Evolutionary conservation across 1,140 invertebrate genomes (phyloP).

Genomic region (Paraescarpia echinospica): DNA sequence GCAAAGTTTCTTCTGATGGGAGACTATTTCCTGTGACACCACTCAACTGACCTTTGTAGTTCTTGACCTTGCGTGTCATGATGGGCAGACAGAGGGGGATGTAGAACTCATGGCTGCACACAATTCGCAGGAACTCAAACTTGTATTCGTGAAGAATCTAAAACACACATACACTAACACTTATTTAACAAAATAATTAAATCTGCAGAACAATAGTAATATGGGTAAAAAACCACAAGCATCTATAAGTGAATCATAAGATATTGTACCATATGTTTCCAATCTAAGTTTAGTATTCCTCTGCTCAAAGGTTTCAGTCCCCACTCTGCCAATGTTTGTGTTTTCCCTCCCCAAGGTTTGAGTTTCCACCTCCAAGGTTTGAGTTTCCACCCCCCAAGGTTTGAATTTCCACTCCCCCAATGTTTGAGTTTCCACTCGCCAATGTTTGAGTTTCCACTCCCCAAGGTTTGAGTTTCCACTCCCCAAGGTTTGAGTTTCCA

Average conservation of each 20-base stretch:
- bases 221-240: background rate
- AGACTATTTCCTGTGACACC: conserved; percentile 15
- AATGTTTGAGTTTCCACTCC: background rate
- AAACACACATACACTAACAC: conserved; percentile 26
- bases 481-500: too few species aligned
- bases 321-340: too few species aligned
- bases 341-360: too few species aligned
- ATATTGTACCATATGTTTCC: background rate
- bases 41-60: conserved; percentile 55
- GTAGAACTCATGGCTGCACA: conserved; percentile 62
- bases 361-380: too few species aligned
- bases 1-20: background rate
- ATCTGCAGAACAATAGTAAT: background rate
- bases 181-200: background rate
- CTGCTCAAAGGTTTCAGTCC: background rate
- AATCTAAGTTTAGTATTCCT: background rate
- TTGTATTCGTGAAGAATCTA: conserved; percentile 53
- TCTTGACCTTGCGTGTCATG: conserved; percentile 54
- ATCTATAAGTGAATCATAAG: background rate
- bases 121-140: conserved; percentile 55
- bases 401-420: too few species aligned
- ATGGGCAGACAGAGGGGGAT: conserved; percentile 64
- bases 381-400: too few species aligned
- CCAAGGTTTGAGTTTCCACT: background rate
- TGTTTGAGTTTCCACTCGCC: too few species aligned